Evolutionary conservation across 2,888 invertebrate species (phyloP).

Genomic region (Drosophila histrio): DNA sequence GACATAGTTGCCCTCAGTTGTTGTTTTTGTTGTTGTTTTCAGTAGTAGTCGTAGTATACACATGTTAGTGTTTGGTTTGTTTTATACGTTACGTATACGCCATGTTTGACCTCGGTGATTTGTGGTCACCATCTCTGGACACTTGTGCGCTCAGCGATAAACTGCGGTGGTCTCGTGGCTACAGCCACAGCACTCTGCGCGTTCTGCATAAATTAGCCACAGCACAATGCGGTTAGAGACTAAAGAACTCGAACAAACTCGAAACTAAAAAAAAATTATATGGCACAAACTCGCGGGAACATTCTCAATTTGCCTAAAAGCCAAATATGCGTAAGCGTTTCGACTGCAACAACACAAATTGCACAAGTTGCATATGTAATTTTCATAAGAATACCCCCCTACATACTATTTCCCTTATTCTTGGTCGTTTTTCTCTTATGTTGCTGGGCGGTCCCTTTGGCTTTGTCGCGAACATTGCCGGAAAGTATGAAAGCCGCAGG

Average conservation of each 20-base stretch:
- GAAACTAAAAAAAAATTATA: slow-evolving; percentile 38
- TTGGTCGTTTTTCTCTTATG: slow-evolving; percentile 9
- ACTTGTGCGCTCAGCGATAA: slow-evolving; percentile 67
- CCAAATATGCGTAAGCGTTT: slow-evolving; percentile 37
- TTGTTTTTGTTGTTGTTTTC: slow-evolving; percentile 31
- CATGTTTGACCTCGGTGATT: slow-evolving; percentile 74
- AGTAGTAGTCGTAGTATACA: slow-evolving; percentile 29
- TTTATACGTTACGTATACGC: slow-evolving; percentile 55
- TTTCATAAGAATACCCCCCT: slow-evolving; percentile 35
- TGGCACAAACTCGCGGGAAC: slow-evolving; percentile 19
- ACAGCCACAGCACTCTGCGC: slow-evolving; percentile 24
- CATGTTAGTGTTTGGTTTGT: slow-evolving; percentile 38
- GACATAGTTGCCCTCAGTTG: slow-evolving; percentile 58
- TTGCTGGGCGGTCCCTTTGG: slow-evolving; percentile 1
- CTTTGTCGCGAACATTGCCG: slow-evolving; percentile 13
- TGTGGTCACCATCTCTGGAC: slow-evolving; percentile 68
- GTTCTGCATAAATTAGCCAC: slow-evolving; percentile 71
- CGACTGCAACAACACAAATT: slow-evolving; percentile 19
- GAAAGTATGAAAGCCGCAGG: slow-evolving; percentile 60
- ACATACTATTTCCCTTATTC: slow-evolving; percentile 18
- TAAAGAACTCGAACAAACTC: slow-evolving; percentile 21
- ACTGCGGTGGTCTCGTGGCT: slow-evolving; percentile 57
- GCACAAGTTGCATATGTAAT: slow-evolving; percentile 51
- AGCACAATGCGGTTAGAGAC: slow-evolving; percentile 55
- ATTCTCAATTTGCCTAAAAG: slow-evolving; percentile 57